Percentiles rank a stretch among this genome's conserved stretches.
Evolutionary conservation across 2,888 invertebrate species (phyloP).

Genomic region (Luperina nickerlii): DNA sequence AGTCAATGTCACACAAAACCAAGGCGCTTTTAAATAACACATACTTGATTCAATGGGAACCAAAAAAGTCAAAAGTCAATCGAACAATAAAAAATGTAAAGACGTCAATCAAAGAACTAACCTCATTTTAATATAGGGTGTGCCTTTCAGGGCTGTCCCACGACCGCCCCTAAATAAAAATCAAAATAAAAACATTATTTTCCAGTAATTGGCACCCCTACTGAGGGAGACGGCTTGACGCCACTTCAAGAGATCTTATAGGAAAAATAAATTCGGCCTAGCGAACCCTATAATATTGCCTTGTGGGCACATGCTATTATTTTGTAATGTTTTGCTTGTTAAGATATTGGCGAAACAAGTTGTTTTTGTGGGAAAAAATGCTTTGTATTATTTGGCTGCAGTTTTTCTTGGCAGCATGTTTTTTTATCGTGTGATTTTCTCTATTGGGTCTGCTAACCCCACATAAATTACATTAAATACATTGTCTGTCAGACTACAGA

Average conservation of each 20-base stretch:
- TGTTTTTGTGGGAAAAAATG: slow-evolving; percentile 62
- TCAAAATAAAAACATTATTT: slow-evolving; percentile 88
- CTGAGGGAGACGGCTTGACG: slow-evolving; percentile 84
- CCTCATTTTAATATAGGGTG: slow-evolving; percentile 87
- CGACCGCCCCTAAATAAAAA: slow-evolving; percentile 90
- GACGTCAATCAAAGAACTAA: slow-evolving; percentile 87
- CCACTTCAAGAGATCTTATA: slow-evolving; percentile 88
- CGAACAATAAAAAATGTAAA: slow-evolving; percentile 82
- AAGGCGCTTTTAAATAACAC: slow-evolving; percentile 33
- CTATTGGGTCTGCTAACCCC: not conserved
- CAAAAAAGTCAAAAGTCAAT: slow-evolving; percentile 83
- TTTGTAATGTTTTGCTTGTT: slow-evolving; percentile 82
- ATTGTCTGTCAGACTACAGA: not conserved
- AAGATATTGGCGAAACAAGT: slow-evolving; percentile 74
- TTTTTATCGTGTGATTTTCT: not conserved
- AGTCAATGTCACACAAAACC: not conserved
- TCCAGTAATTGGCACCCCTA: slow-evolving; percentile 89
- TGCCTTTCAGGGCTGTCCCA: slow-evolving; percentile 88
- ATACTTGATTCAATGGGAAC: slow-evolving; percentile 63
- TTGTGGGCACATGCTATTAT: slow-evolving; percentile 82
- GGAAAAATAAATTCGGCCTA: slow-evolving; percentile 82
- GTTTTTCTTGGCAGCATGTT: slow-evolving; percentile 27
- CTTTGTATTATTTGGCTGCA: slow-evolving; percentile 41
- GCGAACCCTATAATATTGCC: slow-evolving; percentile 76
- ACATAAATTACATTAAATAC: not conserved